Base-by-base conservation (phyloP, 2,888 invertebrate genomes). In the Plemyria rubiginata region DNA sequence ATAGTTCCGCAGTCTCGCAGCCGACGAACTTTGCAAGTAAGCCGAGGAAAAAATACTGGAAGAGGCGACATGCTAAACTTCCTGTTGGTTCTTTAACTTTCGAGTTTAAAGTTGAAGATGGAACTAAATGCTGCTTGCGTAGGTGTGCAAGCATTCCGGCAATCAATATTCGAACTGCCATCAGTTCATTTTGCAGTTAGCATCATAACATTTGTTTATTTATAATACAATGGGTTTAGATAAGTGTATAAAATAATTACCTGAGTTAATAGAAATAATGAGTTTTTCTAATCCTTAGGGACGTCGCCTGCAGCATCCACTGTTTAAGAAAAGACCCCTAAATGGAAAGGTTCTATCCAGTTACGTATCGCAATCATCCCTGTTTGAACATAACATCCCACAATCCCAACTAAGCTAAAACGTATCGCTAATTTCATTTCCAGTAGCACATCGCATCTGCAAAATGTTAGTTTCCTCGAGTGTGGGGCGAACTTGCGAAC, bases 401-500 rank as follows among this genome's bases (percentile, higher is more conserved):
- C 45, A 65, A 56, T 53, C 46, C 48, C 13, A 61, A 38, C 12
- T 53, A 48, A 60, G 36, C n/a, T 52, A 49, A 64, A 40, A 43
- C 43, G 45, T 54, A 54, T 49, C 50, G 43, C 48, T 60, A 60
- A 60, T 65, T 54, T 65, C 57, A 65, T 60, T 73, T 82, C 81
- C 65, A 81, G 77, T 48, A 65, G 71, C 67, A 68, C 68, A 66
- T 70, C 72, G 77, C 70, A 73, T 78, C 75, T 68, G 67, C 65
- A 67, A 71, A 74, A 73, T 73, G 75, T 76, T 73, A 80, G 81
- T 82, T 80, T 72, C 68, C 63, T 68, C 62, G 68, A 71, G 70
- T 72, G 68, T 68, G 71, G 71, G 71, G 69, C 77, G 73, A 81
- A 83, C 79, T 84, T 81, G 80, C 77, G 69, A 82, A 84, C 82